Conservation (phyloP, 2,888 invertebrate genomes). For the Apantesis nais region DNA sequence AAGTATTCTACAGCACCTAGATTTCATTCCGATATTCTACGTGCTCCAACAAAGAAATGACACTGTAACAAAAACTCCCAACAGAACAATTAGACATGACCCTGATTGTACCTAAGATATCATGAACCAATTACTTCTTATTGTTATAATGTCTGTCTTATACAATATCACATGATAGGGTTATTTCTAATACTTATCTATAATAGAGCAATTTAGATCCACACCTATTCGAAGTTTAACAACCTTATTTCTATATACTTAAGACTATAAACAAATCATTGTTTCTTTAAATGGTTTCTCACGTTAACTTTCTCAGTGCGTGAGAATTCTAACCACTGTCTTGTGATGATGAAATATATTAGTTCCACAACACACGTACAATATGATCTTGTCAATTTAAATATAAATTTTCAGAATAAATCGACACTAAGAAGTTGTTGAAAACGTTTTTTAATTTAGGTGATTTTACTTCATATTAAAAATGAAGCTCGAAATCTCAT, state of each 20-base stretch:
- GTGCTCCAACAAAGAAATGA: neutral
- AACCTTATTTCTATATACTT: constrained; percentile 29
- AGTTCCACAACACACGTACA: constrained; percentile 20
- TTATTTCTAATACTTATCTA: constrained; percentile 36
- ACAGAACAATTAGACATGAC: constrained; percentile 15
- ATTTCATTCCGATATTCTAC: neutral
- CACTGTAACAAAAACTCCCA: constrained; percentile 7
- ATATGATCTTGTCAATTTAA: neutral
- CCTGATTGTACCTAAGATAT: constrained; percentile 15
- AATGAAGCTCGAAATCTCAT: neutral
- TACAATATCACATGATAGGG: constrained; percentile 31
- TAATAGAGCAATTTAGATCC: constrained; percentile 45
- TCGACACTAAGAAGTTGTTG: neutral
- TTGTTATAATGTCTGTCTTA: constrained; percentile 18
- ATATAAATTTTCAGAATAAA: neutral
- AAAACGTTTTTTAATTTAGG: neutral
- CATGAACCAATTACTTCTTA: constrained; percentile 10
- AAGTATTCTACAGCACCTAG: neutral
- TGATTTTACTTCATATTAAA: neutral
- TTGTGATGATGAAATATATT: constrained; percentile 44
- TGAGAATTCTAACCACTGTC: constrained; percentile 55
- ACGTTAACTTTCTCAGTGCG: constrained; percentile 68
- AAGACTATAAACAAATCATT: constrained; percentile 31
- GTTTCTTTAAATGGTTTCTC: constrained; percentile 51
- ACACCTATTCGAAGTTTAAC: constrained; percentile 16